Conservation (phyloP, 2,113 vertebrate species). For the Microtus pennsylvanicus region DNA sequence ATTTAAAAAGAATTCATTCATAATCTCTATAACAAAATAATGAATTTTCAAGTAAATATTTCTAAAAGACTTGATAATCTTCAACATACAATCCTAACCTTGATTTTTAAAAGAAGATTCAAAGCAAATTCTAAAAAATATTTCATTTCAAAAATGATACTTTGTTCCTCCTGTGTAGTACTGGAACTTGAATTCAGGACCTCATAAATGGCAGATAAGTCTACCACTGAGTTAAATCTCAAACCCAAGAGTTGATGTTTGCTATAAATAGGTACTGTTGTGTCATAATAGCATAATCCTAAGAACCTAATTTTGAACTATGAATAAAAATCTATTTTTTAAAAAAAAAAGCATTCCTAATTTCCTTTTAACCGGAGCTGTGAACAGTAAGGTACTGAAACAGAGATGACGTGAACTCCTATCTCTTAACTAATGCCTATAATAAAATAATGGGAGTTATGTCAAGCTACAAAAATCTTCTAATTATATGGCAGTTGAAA, state of each 20-base stretch:
- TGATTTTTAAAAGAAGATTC: background rate
- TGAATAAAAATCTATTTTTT: constrained; percentile 27
- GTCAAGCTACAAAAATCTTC: constrained; percentile 63
- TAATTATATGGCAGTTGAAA: constrained; percentile 56
- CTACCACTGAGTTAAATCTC: background rate
- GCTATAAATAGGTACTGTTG: background rate
- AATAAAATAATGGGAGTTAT: constrained; percentile 59
- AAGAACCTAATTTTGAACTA: constrained; percentile 56
- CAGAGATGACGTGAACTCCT: constrained; percentile 43
- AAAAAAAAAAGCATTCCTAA: constrained; percentile 14
- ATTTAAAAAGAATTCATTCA: background rate
- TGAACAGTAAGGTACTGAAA: background rate
- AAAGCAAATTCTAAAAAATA: constrained; percentile 48
- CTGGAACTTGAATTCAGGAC: background rate
- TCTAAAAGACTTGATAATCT: constrained; percentile 2
- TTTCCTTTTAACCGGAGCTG: constrained; percentile 21
- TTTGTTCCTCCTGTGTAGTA: background rate
- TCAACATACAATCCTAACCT: constrained; percentile 8
- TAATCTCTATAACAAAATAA: background rate
- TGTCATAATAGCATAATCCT: constrained; percentile 20
- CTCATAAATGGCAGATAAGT: background rate
- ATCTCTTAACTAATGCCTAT: constrained; percentile 52
- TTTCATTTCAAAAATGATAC: constrained; percentile 12
- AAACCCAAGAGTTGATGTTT: background rate
- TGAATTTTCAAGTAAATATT: constrained; percentile 23